These are phyloP conservation scores for Lagria hirta DNA, from an alignment of 2,888 invertebrate species.

Conservation along the genomic window DNA sequence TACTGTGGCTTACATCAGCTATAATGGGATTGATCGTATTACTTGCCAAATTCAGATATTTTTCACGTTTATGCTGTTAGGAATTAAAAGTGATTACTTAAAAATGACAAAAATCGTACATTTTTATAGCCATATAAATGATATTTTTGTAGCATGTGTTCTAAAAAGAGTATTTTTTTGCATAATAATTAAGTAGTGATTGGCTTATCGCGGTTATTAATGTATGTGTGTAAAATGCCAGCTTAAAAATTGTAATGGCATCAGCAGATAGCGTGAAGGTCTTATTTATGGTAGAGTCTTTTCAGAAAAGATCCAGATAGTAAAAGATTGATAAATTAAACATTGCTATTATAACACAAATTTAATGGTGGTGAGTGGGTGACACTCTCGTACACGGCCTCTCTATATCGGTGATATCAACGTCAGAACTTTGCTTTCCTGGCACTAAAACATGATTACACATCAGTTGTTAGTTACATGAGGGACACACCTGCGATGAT, in stretches of 20 bases:
- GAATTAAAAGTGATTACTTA: no score
- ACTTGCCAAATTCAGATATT: no score
- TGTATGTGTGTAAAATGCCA: no score
- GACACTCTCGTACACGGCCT: constrained; percentile 28
- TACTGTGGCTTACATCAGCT: no score
- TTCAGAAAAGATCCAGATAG: constrained; percentile 35
- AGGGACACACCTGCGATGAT: constrained; percentile 31
- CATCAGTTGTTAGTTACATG: constrained; percentile 26
- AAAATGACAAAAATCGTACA: no score
- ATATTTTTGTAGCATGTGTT: no score
- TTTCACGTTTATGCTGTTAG: no score
- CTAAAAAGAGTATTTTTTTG: no score
- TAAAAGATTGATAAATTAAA: constrained; percentile 38
- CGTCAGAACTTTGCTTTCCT: constrained; percentile 27
- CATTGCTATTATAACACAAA: constrained; percentile 36
- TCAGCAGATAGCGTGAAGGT: constrained; percentile 31
- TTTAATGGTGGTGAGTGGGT: constrained; percentile 36
- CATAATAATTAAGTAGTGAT: no score
- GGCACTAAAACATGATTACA: constrained; percentile 31
- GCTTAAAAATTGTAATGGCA: constrained; percentile 34
- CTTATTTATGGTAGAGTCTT: constrained; percentile 35
- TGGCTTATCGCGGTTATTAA: no score
- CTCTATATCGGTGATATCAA: constrained; percentile 28
- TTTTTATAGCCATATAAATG: no score
- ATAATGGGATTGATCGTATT: no score